Conservation (phyloP, 2,113 vertebrate genomes). For the Serinus canaria region DNA sequence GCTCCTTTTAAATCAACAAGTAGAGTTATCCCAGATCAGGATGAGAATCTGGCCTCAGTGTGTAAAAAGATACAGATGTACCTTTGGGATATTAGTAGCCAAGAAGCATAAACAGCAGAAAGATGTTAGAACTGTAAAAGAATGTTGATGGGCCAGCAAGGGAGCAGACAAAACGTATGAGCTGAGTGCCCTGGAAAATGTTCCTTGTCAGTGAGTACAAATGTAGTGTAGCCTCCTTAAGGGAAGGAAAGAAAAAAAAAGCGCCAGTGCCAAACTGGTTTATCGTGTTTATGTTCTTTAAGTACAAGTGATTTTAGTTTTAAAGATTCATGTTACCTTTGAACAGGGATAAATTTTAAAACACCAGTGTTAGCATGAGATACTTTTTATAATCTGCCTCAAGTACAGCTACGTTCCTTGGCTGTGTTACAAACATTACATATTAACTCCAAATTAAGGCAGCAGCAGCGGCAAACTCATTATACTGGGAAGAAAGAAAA, state of each 20-base stretch:
- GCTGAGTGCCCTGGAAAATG: background rate
- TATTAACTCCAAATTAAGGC: conserved; percentile 67
- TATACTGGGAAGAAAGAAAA: background rate
- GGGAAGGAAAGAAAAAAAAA: background rate
- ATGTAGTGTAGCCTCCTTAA: conserved; percentile 26
- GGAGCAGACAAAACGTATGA: background rate
- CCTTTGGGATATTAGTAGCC: background rate
- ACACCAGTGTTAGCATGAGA: conserved; percentile 37
- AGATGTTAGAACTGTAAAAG: background rate
- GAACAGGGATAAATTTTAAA: conserved; percentile 54
- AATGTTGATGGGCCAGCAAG: background rate
- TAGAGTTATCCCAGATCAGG: background rate
- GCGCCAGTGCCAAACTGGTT: conserved; percentile 13
- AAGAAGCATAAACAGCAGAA: conserved; percentile 8
- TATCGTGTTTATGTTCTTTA: conserved; percentile 59
- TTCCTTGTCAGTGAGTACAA: background rate
- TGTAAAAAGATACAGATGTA: conserved; percentile 28
- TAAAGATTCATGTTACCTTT: conserved; percentile 59
- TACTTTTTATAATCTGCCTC: conserved; percentile 39
- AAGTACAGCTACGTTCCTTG: conserved; percentile 24
- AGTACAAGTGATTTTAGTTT: conserved; percentile 44
- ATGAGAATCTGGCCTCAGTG: background rate
- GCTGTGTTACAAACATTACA: conserved; percentile 54
- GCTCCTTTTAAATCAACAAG: conserved; percentile 22
- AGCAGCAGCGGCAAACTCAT: conserved; percentile 46